Base-by-base conservation (phyloP, 2,797 vertebrate species). In the Garrulus glandarius region DNA sequence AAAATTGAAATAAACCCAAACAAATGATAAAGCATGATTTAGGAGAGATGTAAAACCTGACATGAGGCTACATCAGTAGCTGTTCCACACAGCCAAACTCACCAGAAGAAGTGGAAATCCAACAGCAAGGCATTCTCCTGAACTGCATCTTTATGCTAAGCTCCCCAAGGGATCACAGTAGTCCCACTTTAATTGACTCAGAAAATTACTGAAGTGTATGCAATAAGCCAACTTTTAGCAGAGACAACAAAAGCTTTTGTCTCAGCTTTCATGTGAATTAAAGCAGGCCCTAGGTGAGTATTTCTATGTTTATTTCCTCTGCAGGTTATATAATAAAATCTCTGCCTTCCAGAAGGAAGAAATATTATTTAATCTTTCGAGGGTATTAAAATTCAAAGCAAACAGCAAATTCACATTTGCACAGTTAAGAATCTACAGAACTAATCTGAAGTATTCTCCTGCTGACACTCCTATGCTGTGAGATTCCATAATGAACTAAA, bases 361-460 rank as follows among this genome's bases (percentile, higher is more conserved):
- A 91, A 64, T 86, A 91, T 94, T 82, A 91, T 85, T 93, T 92
- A 90, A 88, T 93, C 60, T 90, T 93, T 63, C 0, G 2, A 39
- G 43, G 24, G 15, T 47, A 93, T 92, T 95, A 87, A 92, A 86
- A 96, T 94, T 86, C 85, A 93, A 90, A 91, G 56, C 85, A 91
- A 97, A 93, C 65, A 95, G 19, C 43, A 89, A 87, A 89, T 91
- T 72, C 74, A 75, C 81, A 84, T 86, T 81, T 89, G 46, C 64
- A 81, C 67, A 57, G 75, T 72, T 87, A 90, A 94, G 60, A 87
- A 78, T 10, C 41, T 84, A 72, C 53, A 71, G 63, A 93, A 93
- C 36, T 89, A 89, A 85, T 70, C 14, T 80, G 74, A 84, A 92
- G 34, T 81, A 92, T 92, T 89, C 91, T 93, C 87, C 82, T 86